phyloP scores from a whole-genome alignment of 2,888 invertebrate species.

The Andrena praecox region DNA sequence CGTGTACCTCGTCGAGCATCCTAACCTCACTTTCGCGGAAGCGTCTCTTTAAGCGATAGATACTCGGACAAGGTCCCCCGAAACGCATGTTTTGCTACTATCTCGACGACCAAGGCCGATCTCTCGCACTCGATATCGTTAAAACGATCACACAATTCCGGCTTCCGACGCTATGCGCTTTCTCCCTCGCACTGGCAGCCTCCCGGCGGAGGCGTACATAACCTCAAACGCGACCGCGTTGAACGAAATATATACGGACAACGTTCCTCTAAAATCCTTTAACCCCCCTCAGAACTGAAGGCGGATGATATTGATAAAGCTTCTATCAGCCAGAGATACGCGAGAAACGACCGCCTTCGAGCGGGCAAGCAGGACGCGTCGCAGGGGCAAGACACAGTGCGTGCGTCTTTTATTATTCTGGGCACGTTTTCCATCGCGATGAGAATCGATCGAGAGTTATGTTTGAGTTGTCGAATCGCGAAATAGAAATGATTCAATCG shows the following conservation, averaged over 20 bases:
- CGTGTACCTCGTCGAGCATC: slow-evolving; percentile 20
- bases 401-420: slow-evolving; percentile 9
- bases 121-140: slow-evolving; percentile 1
- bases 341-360: too few species aligned
- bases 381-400: slow-evolving; percentile 24
- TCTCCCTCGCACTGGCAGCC: slow-evolving; percentile 18
- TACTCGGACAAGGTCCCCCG: slow-evolving; percentile 17
- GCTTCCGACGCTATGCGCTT: slow-evolving; percentile 24
- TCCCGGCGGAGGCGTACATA: slow-evolving; percentile 57
- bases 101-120: slow-evolving; percentile 21
- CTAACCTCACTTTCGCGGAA: slow-evolving; percentile 56
- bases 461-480: slow-evolving; percentile 1
- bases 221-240: slow-evolving; percentile 46
- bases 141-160: slow-evolving; percentile 33
- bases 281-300: too few species aligned
- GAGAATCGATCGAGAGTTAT: slow-evolving; percentile 7
- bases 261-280: background rate
- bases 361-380: background rate
- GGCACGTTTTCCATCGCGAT: background rate
- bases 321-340: background rate
- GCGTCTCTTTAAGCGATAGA: slow-evolving; percentile 18
- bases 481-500: slow-evolving; percentile 20
- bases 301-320: background rate
- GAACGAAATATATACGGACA: background rate
- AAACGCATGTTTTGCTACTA: background rate